Percentiles rank a stretch among this genome's conserved stretches.
Conservation (phyloP, 2,113 vertebrate species). For the Ciconia boyciana region DNA sequence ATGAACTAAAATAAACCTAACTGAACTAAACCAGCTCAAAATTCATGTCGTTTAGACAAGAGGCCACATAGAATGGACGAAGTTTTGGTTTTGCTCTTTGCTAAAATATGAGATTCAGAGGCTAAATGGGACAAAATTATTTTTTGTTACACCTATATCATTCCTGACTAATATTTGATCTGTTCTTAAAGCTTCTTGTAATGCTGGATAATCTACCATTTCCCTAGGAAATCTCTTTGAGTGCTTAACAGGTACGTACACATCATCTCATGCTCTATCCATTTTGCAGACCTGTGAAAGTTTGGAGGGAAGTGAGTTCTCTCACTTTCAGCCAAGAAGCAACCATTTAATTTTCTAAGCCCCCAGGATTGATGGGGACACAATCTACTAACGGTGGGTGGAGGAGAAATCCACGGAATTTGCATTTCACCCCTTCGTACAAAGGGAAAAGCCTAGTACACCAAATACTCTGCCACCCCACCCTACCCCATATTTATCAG, state of each 20-base stretch:
- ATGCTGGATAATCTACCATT: neutral
- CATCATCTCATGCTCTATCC: neutral
- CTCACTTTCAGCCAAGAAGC: neutral
- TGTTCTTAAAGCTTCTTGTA: neutral
- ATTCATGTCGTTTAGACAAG: neutral
- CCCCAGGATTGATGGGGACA: neutral
- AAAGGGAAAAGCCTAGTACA: neutral
- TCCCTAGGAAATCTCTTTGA: neutral
- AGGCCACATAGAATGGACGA: neutral
- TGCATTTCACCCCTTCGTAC: neutral
- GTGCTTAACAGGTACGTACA: accelerated
- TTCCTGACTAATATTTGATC: neutral
- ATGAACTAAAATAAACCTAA: neutral
- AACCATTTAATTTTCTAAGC: neutral
- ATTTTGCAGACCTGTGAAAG: neutral
- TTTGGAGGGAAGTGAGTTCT: neutral
- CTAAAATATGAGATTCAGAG: neutral
- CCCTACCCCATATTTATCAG: neutral
- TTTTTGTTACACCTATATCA: neutral
- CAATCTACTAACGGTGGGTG: too few species aligned
- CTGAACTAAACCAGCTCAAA: neutral
- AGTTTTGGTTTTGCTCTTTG: neutral
- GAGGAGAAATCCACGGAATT: neutral
- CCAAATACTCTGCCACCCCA: neutral
- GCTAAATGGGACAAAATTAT: neutral